Conservation (phyloP, 2,797 vertebrate species). For the Gymnopithys bicolor region DNA sequence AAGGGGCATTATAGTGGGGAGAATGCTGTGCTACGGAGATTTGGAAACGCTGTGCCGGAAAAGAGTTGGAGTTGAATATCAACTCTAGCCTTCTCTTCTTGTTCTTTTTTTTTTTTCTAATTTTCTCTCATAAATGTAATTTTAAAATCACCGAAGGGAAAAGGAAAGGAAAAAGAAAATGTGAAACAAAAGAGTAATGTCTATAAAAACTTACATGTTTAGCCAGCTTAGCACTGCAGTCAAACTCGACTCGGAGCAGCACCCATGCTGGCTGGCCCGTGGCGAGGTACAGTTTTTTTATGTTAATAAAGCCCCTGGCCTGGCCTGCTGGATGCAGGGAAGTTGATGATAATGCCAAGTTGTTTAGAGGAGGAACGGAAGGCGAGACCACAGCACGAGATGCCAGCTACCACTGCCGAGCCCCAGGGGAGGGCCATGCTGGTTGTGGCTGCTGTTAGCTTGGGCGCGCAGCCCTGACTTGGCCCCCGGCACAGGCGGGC, state of each 20-base stretch:
- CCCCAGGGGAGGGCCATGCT: not conserved
- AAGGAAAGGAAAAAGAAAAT: not conserved
- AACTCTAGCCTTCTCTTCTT: not conserved
- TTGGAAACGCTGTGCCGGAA: not conserved
- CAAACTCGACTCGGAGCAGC: not conserved
- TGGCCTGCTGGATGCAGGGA: not conserved
- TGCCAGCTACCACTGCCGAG: not conserved
- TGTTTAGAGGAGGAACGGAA: not conserved
- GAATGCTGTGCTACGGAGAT: not conserved
- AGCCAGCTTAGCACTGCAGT: not conserved
- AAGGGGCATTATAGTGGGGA: not conserved
- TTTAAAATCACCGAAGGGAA: not conserved
- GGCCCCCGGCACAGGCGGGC: not conserved
- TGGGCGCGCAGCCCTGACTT: not conserved
- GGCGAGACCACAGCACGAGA: not conserved
- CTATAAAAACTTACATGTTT: conserved; percentile 47
- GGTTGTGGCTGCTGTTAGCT: not conserved
- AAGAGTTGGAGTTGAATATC: not conserved
- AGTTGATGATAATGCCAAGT: conserved; percentile 9
- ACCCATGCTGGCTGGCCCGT: conserved; percentile 24
- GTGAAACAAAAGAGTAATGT: conserved; percentile 16
- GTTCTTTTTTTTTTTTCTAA: too few species aligned
- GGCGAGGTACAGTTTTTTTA: not conserved
- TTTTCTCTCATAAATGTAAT: not conserved
- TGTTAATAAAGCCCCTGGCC: not conserved